Evolutionary conservation across 2,797 vertebrate species (phyloP), one percentile per base, ranked within the genome.

Genomic region (Notoglanidium macrostoma): DNA sequence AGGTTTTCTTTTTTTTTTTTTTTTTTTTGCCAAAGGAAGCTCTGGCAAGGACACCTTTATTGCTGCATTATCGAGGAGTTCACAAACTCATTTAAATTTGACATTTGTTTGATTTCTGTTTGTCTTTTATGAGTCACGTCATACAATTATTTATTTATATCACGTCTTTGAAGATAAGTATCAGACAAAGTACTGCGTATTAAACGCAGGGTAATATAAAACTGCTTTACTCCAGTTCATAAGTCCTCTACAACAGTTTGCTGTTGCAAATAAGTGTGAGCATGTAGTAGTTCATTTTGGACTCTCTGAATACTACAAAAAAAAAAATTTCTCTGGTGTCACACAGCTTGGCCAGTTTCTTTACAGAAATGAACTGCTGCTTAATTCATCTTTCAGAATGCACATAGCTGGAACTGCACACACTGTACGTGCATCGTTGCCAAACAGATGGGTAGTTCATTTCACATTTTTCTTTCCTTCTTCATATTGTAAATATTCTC

Each of bases 391-490:
- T 61, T 65, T n/a, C 23, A 74, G 35, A 61, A 3, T 79, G 17
- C 61, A 55, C 49, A 54, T 26, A 2, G 19, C 44, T 85, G 59
- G 65, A 57, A 70, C 49, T 12, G 51, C 12, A 0, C 29, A 57
- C 32, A 35, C 32, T 57, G 63, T 23, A 15, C 23, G 32, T 80
- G 10, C 15, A 40, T 15, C 61, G 51, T 32, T 51, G 80, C 61
- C 80, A 79, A 72, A 67, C 86, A 87, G 74, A 67, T 78, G 80
- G 59, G 21, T 61, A 67, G 46, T 23, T 44, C 29, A 84, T 82
- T 68, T 32, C 55, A 63, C 51, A n/a, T 15, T 35, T 29, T 85
- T 23, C 46, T 61, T 65, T 32, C 57, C 46, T 10, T 65, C 82
- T 67, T 67, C 17, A 19, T 46, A 26, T 15, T 61, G 40, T 49